Evolutionary conservation across 2,888 invertebrate species (phyloP), one percentile per base, ranked within the genome.

Genomic region (Camponotus fellah): DNA sequence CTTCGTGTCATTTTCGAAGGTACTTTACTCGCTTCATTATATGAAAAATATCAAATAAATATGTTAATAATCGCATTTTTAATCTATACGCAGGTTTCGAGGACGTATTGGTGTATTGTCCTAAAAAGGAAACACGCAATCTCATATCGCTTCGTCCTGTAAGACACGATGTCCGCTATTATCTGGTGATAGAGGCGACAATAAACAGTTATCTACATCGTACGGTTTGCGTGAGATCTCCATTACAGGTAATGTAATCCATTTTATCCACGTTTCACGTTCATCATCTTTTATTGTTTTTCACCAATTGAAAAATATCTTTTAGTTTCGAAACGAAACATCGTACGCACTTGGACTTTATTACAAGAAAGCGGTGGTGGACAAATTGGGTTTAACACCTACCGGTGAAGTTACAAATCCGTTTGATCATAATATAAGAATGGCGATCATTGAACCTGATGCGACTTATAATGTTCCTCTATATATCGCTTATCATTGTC

Each of bases 401-500:
- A 95, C 97, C 9, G 97, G 97, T 0, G 96, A 97, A 71, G 95
- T 97, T 10, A 96, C 96, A 14, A 97, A 97, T 94, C 97, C 97
- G 0, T 97, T 97, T 92, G 97, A 97, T 87, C 97, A 97, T 85
- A 97, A 97, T 83, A 96, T 97, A 95, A 95, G 97, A 75, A 95
- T 98, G 72, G 96, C 97, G 0, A 97, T 97, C 37, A 95, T 98
- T 32, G 97, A 97, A 81, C 97, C 98, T 0, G 97, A 97, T 88
- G 97, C 97, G 91, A 96, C 96, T 0, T 98, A 97, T 93, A 96
- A 97, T 90, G 96, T 98, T 40, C 98, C 98, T 0, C 95, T 98
- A 62, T 97, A 97, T 91, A 96, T 98, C 74, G 98, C 98, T 1
- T 98, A 98, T 92, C 97, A 98, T 92, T 97, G 97, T 94, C 96